Base-by-base conservation (phyloP, 2,113 vertebrate genomes). In the Plectropomus leopardus region DNA sequence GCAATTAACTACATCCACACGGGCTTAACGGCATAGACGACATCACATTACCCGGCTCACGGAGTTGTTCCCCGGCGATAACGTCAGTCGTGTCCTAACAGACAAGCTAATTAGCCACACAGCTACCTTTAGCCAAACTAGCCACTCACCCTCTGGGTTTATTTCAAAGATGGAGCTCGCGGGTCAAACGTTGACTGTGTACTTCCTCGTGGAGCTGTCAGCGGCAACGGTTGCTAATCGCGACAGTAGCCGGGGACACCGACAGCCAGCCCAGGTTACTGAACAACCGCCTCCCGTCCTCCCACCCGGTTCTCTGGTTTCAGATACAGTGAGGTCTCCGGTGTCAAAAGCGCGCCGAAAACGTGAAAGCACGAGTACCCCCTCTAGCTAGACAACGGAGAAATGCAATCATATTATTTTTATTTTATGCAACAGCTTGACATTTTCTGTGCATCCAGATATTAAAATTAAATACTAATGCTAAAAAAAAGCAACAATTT, bases 341-440 rank as follows among this genome's bases (percentile, higher is more conserved):
- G 76, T 78, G 89, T 87, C 87, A 88, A 91, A 90, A 61, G 76
- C 93, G 89, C 93, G 93, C 93, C 84, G 84, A 92, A 92, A 92
- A 47, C 72, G 30, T 44, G 60, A 78, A 65, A 47, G 88, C 79
- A 7, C 85, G 0, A 65, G 3, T 6, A 55, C 91, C 5, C 90
- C 86, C 89, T 65, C 93, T 89, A 82, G 85, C 76, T 51, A 28
- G 24, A 24, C 61, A 59, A 23, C 21, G 3, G 30, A 11, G 76
- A 32, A 82, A 16, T 78, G 80, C 89, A 91, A 45, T 19, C 1
- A 1, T 0, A 4, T 13, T 5, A 1, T 13, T 16, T 30, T 54
- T 28, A 19, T 19, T n/a, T 36, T 40, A 2, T 36, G 2, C 51
- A 0, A 44, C 28, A n/a, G 0, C 0, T 0, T 5, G 7, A 0